These are phyloP conservation scores for Lucilia sericata DNA, from an alignment of 1,140 invertebrate species.

Conservation along the genomic window DNA sequence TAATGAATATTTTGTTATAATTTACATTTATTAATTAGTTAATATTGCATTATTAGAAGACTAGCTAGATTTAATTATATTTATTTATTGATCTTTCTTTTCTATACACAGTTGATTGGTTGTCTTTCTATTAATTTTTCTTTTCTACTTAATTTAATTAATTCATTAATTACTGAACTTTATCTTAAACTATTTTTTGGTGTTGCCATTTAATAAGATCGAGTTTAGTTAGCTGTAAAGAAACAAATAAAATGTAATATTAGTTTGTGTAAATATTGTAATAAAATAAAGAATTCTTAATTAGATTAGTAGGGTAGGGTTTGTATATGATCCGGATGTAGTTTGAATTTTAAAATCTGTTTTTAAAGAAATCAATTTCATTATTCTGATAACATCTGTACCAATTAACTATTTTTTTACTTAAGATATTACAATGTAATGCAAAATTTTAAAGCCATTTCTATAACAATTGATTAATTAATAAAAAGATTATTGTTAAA, in stretches of 20 bases:
- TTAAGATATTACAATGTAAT: no score
- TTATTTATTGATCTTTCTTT: neutral
- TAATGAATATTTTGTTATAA: neutral
- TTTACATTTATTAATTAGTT: constrained; percentile 5
- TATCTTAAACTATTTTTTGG: constrained; percentile 46
- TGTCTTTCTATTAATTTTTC: constrained; percentile 7
- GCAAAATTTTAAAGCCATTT: no score
- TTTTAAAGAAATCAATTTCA: no score
- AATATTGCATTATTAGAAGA: neutral
- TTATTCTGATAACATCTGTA: no score
- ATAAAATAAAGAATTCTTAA: no score
- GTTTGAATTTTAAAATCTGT: no score
- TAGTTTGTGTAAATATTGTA: no score
- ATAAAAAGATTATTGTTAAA: no score
- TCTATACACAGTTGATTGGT: neutral
- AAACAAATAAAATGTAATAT: neutral
- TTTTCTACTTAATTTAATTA: neutral
- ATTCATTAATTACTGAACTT: neutral
- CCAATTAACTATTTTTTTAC: no score
- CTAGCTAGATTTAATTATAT: constrained; percentile 6
- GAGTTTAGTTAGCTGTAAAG: constrained; percentile 46
- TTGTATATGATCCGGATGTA: no score
- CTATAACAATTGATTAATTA: no score
- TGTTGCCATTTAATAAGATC: constrained; percentile 47
- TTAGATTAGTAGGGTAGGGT: no score